A percentile compares a stretch with the other conserved stretches of the same genome.
These are phyloP conservation scores for Melieria picta DNA, from an alignment of 2,888 invertebrate genomes.

Conservation along the genomic window DNA sequence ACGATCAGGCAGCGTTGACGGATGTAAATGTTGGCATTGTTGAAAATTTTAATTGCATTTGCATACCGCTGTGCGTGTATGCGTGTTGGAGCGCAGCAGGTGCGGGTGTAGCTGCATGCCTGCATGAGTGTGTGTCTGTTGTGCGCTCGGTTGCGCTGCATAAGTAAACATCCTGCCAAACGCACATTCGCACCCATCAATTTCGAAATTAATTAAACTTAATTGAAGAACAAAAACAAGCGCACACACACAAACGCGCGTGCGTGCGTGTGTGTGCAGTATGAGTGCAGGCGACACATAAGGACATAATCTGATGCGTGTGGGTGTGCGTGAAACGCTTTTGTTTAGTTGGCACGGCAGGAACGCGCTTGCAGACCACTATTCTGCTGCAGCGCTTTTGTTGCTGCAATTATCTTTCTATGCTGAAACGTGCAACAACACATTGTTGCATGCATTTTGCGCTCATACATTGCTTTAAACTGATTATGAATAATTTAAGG, in stretches of 20 bases:
- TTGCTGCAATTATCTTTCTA: too few species aligned
- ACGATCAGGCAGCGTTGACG: constrained; percentile 38
- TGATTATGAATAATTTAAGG: too few species aligned
- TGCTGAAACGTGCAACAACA: too few species aligned
- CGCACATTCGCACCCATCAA: constrained; percentile 52
- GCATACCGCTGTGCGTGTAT: constrained; percentile 44
- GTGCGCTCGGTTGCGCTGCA: constrained; percentile 14
- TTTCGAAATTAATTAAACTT: constrained; percentile 59
- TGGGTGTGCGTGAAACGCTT: too few species aligned
- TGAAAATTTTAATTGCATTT: constrained; percentile 62
- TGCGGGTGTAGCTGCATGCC: not conserved
- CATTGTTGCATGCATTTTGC: too few species aligned
- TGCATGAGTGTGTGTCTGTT: constrained; percentile 22
- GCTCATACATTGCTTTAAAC: too few species aligned
- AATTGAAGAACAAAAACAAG: constrained; percentile 58
- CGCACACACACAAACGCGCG: constrained; percentile 12
- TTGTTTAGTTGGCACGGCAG: too few species aligned
- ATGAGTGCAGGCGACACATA: not conserved
- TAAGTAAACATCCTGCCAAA: constrained; percentile 32
- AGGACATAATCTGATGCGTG: too few species aligned
- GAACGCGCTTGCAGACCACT: too few species aligned
- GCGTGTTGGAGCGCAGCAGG: constrained; percentile 39
- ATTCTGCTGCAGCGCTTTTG: too few species aligned
- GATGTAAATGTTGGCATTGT: constrained; percentile 61
- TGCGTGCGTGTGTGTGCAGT: not conserved